phyloP scores from a whole-genome alignment of 2,113 vertebrate genomes.

The Struthio camelus region DNA sequence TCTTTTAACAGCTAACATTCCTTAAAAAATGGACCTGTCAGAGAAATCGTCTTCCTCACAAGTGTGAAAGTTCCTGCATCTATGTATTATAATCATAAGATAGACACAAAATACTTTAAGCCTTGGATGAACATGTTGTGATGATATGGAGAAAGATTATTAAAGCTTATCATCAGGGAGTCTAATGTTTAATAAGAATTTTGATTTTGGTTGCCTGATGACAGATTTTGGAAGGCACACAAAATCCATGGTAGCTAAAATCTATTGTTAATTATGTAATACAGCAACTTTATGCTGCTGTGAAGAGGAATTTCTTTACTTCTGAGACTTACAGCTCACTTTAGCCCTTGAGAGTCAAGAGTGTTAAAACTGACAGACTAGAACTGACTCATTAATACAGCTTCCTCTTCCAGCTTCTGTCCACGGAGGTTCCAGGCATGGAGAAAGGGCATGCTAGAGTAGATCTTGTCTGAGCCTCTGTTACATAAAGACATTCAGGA shows the following conservation, averaged over 20 bases:
- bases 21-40: slow-evolving; percentile 37
- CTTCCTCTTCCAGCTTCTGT: not conserved
- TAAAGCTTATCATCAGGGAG: slow-evolving; percentile 15
- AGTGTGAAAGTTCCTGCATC: slow-evolving; percentile 8
- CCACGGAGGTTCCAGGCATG: not conserved
- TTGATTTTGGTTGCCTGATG: slow-evolving; percentile 4
- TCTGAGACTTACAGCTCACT: not conserved
- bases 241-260: not conserved
- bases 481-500: not conserved
- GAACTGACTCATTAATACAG: not conserved
- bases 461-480: not conserved
- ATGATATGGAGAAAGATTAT: not conserved
- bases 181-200: slow-evolving; percentile 24
- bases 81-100: not conserved
- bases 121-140: not conserved
- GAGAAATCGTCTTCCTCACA: slow-evolving; percentile 36
- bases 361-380: not conserved
- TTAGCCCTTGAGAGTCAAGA: not conserved
- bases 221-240: not conserved
- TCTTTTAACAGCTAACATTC: not conserved
- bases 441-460: not conserved
- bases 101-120: slow-evolving; percentile 8
- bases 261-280: not conserved
- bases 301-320: not conserved
- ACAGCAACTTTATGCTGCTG: not conserved